These are phyloP conservation scores for Scaptomyza caliginosa DNA, from an alignment of 2,888 invertebrate genomes.

Conservation along the genomic window DNA sequence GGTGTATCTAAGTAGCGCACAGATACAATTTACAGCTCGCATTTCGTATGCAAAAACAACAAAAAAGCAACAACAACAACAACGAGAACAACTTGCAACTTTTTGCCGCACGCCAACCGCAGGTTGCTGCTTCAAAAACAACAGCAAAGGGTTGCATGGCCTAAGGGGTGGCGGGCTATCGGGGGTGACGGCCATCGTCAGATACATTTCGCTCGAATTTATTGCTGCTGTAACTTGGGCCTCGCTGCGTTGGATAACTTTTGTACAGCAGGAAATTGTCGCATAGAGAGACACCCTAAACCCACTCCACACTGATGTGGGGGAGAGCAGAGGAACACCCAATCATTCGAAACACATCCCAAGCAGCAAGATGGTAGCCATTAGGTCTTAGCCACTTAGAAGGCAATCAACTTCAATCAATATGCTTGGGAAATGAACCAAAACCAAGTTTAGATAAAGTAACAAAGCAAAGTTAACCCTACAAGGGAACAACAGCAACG, in stretches of 20 bases:
- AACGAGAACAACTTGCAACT: constrained; percentile 18
- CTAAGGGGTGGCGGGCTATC: not conserved
- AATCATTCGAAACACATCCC: no score
- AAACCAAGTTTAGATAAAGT: not conserved
- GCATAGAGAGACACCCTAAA: constrained; percentile 65
- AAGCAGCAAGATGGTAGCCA: constrained; percentile 48
- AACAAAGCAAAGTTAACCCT: not conserved
- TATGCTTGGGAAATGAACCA: no score
- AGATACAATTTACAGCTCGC: constrained; percentile 81
- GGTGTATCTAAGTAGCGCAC: constrained; percentile 78
- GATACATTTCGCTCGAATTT: constrained; percentile 81
- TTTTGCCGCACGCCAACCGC: constrained; percentile 70
- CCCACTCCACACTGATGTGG: not conserved
- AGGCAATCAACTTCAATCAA: no score
- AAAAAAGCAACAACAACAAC: constrained; percentile 24
- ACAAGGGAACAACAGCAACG: not conserved
- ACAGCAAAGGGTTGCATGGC: constrained; percentile 1
- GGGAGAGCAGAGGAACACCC: not conserved
- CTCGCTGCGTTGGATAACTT: constrained; percentile 56
- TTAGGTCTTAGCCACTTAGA: constrained; percentile 8
- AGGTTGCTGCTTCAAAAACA: constrained; percentile 13
- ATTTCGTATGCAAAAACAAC: constrained; percentile 77
- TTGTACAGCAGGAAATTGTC: constrained; percentile 75
- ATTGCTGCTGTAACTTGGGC: constrained; percentile 82
- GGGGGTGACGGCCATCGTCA: constrained; percentile 57